phyloP scores from a whole-genome alignment of 2,888 invertebrate genomes.

The Aleiodes testaceus region DNA sequence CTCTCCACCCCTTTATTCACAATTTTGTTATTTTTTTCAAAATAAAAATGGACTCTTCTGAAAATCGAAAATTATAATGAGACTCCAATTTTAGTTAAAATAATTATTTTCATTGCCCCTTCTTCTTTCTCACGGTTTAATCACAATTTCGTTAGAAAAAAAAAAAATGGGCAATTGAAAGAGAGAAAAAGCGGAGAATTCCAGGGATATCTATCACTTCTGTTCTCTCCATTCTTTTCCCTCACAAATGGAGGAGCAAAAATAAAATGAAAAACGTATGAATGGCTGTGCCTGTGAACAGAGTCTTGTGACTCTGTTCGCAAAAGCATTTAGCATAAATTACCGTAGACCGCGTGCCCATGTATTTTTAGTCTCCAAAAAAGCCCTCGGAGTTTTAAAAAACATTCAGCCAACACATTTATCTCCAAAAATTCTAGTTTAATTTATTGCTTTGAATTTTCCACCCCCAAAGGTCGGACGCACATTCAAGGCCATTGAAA shows the following conservation, averaged over 20 bases:
- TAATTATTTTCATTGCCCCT: conserved; percentile 13
- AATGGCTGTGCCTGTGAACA: conserved; percentile 50
- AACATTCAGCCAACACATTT: conserved; percentile 10
- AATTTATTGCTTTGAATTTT: no score
- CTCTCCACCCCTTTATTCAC: conserved; percentile 32
- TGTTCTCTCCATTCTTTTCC: conserved; percentile 19
- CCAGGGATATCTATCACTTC: conserved; percentile 1
- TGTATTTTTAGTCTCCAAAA: conserved; percentile 22
- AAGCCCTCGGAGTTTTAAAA: not conserved
- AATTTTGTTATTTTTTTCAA: no score
- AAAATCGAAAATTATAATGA: not conserved
- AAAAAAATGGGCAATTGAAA: not conserved
- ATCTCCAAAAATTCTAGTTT: no score
- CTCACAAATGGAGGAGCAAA: not conserved
- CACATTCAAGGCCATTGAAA: conserved; percentile 25
- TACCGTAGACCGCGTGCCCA: conserved; percentile 46
- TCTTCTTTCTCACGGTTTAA: conserved; percentile 12
- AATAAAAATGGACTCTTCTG: no score
- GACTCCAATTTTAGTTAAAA: conserved; percentile 22
- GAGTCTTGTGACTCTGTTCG: conserved; percentile 55
- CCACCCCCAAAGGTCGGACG: conserved; percentile 31
- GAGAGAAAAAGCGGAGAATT: not conserved
- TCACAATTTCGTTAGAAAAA: not conserved
- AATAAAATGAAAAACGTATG: conserved; percentile 48
- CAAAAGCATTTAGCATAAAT: conserved; percentile 63